Evolutionary conservation across 2,113 vertebrate species (phyloP).

Genomic region (Macquaria ambigua): DNA sequence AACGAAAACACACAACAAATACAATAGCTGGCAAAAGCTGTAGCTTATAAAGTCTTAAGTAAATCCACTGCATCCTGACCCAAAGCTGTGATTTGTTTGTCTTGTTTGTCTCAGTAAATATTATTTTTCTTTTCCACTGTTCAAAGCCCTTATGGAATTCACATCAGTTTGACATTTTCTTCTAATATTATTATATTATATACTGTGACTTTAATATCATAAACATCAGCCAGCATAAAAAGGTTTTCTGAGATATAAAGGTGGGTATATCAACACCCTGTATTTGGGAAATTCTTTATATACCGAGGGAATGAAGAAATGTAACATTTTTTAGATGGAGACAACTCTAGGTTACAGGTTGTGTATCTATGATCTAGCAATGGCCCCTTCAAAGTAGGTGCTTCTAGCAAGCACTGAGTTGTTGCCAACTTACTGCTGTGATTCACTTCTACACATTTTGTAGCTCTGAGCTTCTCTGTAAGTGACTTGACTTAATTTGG

Average conservation of each 20-base stretch:
- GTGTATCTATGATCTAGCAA: background rate
- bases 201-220: conserved; percentile 6
- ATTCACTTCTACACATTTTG: background rate
- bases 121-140: background rate
- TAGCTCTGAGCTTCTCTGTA: background rate
- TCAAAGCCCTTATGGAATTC: background rate
- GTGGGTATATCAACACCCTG: background rate
- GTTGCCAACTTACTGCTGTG: background rate
- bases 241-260: background rate
- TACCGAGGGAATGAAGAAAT: background rate
- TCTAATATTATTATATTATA: too few relatives aligned
- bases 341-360: background rate
- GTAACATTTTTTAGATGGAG: background rate
- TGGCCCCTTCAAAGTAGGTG: too few relatives aligned
- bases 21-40: conserved; percentile 17
- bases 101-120: conserved; percentile 10
- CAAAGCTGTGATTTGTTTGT: conserved; percentile 26
- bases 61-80: conserved; percentile 39
- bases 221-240: background rate
- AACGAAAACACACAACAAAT: background rate
- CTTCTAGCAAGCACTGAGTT: background rate
- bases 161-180: conserved; percentile 3
- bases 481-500: conserved; percentile 1
- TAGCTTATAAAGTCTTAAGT: conserved; percentile 13
- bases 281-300: background rate